A percentile compares a stretch with the other conserved stretches of the same genome.
Conservation (phyloP, 92 coral and sea anemone species). For the Actinostola sp. region DNA sequence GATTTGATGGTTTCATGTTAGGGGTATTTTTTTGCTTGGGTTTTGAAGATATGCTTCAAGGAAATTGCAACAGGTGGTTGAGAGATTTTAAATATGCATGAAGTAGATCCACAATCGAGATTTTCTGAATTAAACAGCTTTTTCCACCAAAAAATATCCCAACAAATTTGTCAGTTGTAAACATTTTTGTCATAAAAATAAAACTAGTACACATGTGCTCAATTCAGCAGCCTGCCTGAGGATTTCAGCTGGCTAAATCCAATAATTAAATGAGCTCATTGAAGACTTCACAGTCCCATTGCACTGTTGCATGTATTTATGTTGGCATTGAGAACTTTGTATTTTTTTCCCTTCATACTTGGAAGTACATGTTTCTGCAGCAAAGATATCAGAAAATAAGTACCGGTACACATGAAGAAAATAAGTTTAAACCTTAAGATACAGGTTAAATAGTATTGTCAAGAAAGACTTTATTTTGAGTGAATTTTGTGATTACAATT, state of each 20-base stretch:
- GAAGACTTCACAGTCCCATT: constrained; percentile 2
- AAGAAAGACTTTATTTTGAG: too few relatives aligned
- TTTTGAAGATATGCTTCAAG: constrained; percentile 3
- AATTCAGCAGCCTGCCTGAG: too few relatives aligned
- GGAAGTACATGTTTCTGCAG: too few relatives aligned
- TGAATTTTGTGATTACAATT: too few relatives aligned
- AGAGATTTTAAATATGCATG: constrained; percentile 46
- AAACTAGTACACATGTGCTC: too few relatives aligned
- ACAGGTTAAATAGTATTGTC: too few relatives aligned
- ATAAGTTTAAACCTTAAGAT: too few relatives aligned
- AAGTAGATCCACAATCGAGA: background rate
- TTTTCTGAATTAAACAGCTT: constrained; percentile 2
- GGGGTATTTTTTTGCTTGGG: constrained; percentile 19
- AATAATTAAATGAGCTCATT: constrained; percentile 6
- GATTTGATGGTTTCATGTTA: constrained; percentile 20
- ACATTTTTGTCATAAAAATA: background rate
- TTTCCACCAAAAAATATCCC: background rate
- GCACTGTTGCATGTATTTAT: constrained; percentile 12
- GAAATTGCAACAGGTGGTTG: constrained; percentile 70
- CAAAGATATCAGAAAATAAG: too few relatives aligned
- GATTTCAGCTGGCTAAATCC: too few relatives aligned
- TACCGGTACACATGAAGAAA: too few relatives aligned
- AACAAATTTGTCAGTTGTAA: background rate
- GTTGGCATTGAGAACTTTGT: background rate
- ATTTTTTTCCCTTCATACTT: background rate